Evolutionary conservation across 2,113 vertebrate genomes (phyloP).

Genomic region (Callorhinus ursinus): DNA sequence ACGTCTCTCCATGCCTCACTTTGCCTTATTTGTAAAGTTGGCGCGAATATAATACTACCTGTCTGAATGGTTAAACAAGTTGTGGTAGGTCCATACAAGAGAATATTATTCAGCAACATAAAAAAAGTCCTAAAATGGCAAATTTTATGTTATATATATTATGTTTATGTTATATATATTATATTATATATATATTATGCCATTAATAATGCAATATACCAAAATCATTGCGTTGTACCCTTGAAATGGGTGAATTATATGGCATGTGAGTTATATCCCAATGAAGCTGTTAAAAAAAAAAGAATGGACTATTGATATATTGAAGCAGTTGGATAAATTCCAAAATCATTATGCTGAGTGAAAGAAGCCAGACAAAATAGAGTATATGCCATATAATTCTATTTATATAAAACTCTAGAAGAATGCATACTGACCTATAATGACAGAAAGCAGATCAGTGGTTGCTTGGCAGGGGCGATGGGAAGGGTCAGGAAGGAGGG

Average conservation of each 20-base stretch:
- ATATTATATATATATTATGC: not conserved
- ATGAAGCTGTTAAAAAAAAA: not conserved
- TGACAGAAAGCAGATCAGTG: conserved; percentile 54
- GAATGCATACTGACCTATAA: conserved; percentile 53
- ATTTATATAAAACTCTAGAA: conserved; percentile 62
- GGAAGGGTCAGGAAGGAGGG: not conserved
- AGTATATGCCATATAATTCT: conserved; percentile 46
- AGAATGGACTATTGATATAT: not conserved
- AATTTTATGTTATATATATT: conserved; percentile 28
- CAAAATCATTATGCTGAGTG: conserved; percentile 55
- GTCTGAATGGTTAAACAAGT: conserved; percentile 25
- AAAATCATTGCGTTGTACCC: conserved; percentile 10
- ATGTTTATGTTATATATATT: conserved; percentile 33
- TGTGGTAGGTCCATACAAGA: not conserved
- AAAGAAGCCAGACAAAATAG: conserved; percentile 61
- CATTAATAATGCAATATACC: not conserved
- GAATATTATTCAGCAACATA: not conserved
- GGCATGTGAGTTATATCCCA: conserved; percentile 48
- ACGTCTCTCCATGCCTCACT: not conserved
- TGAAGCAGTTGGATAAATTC: conserved; percentile 29
- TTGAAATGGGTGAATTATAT: conserved; percentile 29
- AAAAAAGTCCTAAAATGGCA: not conserved
- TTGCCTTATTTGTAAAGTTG: conserved; percentile 45
- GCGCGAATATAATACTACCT: not conserved
- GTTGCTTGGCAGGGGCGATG: not conserved